Evolutionary conservation across 2,797 vertebrate species (phyloP), one percentile per base, ranked within the genome.

Genomic region (Hyperoplus immaculatus): DNA sequence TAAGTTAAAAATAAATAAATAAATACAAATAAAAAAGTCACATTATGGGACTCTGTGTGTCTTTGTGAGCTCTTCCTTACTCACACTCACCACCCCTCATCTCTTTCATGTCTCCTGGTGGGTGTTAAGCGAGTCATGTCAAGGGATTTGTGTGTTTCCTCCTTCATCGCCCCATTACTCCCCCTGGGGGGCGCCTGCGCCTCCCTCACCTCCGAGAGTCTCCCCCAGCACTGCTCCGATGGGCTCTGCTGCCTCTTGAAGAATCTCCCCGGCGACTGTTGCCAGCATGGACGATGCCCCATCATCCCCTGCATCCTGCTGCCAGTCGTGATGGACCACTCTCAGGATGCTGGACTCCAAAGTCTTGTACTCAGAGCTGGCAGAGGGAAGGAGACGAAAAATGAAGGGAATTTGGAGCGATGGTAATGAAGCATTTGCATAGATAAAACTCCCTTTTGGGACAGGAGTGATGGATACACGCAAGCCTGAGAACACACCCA

Each of bases 41-140:
- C 62, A 77, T 81, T 71, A 85, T 13, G 21, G 73, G 67, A 39
- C 77, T 78, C n/a, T 58, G 73, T 76, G 67, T 74, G 64, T 82
- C 75, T 80, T 67, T 79, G 69, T 64, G 47, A 36, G 18, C 66
- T 83, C 76, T 71, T 71, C 79, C 78, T 82, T 82, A 77, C 84
- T 75, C 86, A 81, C 85, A 76, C 79, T 80, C 84, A 60, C 78
- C 93, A 95, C 93, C 95, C 95, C 86, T 95, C 4, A 89, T 95
- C 77, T 77, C 85, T 80, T 76, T 79, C 62, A 63, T 82, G 79
- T 85, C 88, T 94, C 94, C 95, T 88, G 95, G 94, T 96, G 96
- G 95, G 94, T 96, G 97, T 97, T 97, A 97, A 97, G 94, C 95
- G 96, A 97, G 95, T 96, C 96, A 96, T 96, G 95, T 96, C 96